A percentile compares a stretch with the other conserved stretches of the same genome.
Conservation (phyloP, 2,797 vertebrate species). For the Gymnodraco acuticeps region DNA sequence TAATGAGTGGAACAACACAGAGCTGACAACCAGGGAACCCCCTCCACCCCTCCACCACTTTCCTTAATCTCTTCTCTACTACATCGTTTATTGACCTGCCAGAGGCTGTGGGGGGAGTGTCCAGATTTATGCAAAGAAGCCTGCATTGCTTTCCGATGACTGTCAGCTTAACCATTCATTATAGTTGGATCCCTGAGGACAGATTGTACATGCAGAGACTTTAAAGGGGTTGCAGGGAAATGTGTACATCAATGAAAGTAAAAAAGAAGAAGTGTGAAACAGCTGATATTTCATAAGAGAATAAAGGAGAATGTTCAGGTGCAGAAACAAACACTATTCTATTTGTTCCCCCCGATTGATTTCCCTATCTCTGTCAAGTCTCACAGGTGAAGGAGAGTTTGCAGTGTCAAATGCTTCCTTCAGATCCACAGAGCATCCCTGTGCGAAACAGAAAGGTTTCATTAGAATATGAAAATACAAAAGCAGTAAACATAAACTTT, state of each 20-base stretch:
- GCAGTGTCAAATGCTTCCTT: constrained; percentile 64
- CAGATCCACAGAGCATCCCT: constrained; percentile 67
- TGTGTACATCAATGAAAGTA: constrained; percentile 30
- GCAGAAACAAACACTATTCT: constrained; percentile 48
- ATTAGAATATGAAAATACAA: constrained; percentile 77
- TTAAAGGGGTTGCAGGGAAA: constrained; percentile 45
- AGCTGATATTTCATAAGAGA: constrained; percentile 58
- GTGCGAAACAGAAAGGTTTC: constrained; percentile 64
- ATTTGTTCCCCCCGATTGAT: constrained; percentile 48
- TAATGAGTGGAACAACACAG: constrained; percentile 73
- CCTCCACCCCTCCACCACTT: constrained; percentile 21
- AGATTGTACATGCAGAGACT: constrained; percentile 50
- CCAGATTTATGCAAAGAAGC: constrained; percentile 71
- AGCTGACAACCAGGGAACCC: constrained; percentile 64
- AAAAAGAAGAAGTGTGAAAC: constrained; percentile 35
- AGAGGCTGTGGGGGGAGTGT: constrained; percentile 64
- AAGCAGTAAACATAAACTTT: constrained; percentile 73
- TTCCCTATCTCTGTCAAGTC: constrained; percentile 56
- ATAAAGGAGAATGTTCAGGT: constrained; percentile 36
- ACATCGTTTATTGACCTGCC: constrained; percentile 70
- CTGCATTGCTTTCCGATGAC: constrained; percentile 52
- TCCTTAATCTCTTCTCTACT: constrained; percentile 51
- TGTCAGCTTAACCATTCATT: constrained; percentile 75
- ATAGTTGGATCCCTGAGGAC: constrained; percentile 59
- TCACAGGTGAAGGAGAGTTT: constrained; percentile 57